Evolutionary conservation across 2,888 invertebrate species (phyloP).

Genomic region (Sialis fuliginosa): DNA sequence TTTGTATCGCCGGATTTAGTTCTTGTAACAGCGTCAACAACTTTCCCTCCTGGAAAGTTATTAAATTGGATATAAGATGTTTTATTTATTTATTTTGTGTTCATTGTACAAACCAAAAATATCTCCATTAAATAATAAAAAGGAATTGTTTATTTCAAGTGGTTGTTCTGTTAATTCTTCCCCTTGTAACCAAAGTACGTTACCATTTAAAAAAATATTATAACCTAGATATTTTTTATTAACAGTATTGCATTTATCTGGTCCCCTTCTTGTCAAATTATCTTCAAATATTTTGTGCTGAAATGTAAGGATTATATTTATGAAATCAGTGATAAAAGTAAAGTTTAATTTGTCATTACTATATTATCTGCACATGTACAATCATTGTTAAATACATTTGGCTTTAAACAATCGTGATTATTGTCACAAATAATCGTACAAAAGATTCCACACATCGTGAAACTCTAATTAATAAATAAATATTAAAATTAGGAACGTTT

Average conservation of each 20-base stretch:
- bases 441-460: too few relatives aligned
- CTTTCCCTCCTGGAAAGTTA: constrained; percentile 8
- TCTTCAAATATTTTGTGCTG: constrained; percentile 12
- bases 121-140: constrained; percentile 81
- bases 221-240: constrained; percentile 9
- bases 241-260: constrained; percentile 23
- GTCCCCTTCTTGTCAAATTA: constrained; percentile 36
- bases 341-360: too few relatives aligned
- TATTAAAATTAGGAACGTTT: too few relatives aligned
- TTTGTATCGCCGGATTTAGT: constrained; percentile 30
- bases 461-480: too few relatives aligned
- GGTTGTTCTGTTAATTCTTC: constrained; percentile 46
- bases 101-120: constrained; percentile 39
- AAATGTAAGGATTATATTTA: too few relatives aligned
- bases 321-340: too few relatives aligned
- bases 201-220: constrained; percentile 23
- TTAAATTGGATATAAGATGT: neutral
- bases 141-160: constrained; percentile 33
- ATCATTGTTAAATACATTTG: too few relatives aligned
- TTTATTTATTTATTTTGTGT: neutral
- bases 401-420: too few relatives aligned
- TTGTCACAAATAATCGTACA: too few relatives aligned
- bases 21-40: constrained; percentile 20
- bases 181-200: constrained; percentile 80
- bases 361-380: too few relatives aligned